These are phyloP conservation scores for Bombus huntii DNA, from an alignment of 1,140 invertebrate genomes.

Conservation along the genomic window DNA sequence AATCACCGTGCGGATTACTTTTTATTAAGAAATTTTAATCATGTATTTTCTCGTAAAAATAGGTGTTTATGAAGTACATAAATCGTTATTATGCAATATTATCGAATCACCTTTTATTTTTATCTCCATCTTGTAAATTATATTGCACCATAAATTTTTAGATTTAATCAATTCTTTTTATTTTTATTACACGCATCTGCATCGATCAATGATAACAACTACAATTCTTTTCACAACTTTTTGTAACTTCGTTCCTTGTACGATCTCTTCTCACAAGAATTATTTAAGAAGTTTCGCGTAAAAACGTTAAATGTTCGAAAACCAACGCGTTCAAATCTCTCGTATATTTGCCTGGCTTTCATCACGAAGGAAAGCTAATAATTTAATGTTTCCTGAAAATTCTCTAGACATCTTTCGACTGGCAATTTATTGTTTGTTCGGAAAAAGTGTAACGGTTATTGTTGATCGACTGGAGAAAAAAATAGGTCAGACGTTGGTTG, in stretches of 20 bases:
- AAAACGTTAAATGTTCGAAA: too few species aligned
- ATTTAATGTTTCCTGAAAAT: too few species aligned
- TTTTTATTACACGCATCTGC: not conserved
- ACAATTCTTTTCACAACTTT: too few species aligned
- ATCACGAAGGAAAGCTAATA: too few species aligned
- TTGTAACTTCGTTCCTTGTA: too few species aligned
- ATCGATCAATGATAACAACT: too few species aligned
- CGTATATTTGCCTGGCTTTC: too few species aligned
- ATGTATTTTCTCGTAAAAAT: not conserved
- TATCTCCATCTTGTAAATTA: not conserved
- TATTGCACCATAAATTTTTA: not conserved
- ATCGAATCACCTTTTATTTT: not conserved
- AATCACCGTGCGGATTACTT: not conserved
- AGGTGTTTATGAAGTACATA: not conserved
- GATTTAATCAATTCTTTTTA: not conserved
- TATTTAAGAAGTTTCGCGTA: too few species aligned
- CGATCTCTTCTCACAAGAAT: too few species aligned
- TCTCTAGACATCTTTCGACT: too few species aligned
- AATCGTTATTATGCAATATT: not conserved
- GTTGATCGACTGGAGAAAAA: not conserved
- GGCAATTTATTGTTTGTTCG: not conserved
- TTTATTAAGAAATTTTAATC: not conserved
- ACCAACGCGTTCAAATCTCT: too few species aligned
- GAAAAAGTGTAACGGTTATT: too few species aligned
- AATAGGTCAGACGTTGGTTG: not conserved